phyloP scores from a whole-genome alignment of 2,888 invertebrate genomes.

The Trilocha varians region DNA sequence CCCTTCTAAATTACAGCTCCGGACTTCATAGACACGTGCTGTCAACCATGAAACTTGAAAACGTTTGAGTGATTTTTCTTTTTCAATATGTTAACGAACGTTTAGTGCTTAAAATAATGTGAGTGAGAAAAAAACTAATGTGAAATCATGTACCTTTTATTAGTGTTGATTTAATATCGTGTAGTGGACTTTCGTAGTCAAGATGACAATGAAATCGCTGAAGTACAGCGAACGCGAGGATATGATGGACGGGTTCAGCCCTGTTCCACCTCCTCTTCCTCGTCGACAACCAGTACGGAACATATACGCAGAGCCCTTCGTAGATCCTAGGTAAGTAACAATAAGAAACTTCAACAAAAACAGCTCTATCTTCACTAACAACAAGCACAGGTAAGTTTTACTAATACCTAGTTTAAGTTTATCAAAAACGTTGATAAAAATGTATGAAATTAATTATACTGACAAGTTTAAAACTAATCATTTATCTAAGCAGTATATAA shows the following conservation, averaged over 20 bases:
- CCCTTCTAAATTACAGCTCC: neutral
- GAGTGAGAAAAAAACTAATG: slow-evolving; percentile 53
- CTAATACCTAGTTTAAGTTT: neutral
- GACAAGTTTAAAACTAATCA: neutral
- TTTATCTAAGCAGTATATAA: too few relatives aligned
- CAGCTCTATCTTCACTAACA: slow-evolving; percentile 12
- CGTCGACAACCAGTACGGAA: slow-evolving; percentile 76
- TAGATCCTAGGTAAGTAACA: slow-evolving; percentile 70
- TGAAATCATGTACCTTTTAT: slow-evolving; percentile 19
- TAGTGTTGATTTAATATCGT: slow-evolving; percentile 48
- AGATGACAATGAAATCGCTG: slow-evolving; percentile 77
- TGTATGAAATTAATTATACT: neutral
- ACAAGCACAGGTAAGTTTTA: slow-evolving; percentile 17
- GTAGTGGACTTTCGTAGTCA: slow-evolving; percentile 49
- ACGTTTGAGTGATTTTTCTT: neutral
- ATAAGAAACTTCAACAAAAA: slow-evolving; percentile 8
- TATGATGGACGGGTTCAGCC: slow-evolving; percentile 70
- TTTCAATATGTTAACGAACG: slow-evolving; percentile 23
- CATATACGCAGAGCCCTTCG: slow-evolving; percentile 78
- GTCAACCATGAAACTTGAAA: neutral
- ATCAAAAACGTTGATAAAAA: neutral
- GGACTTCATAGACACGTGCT: neutral
- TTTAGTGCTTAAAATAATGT: slow-evolving; percentile 41
- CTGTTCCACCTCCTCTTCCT: slow-evolving; percentile 76
- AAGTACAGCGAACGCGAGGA: slow-evolving; percentile 71